Conservation (phyloP, 1,140 invertebrate species). For the Drosophila ohnishii region DNA sequence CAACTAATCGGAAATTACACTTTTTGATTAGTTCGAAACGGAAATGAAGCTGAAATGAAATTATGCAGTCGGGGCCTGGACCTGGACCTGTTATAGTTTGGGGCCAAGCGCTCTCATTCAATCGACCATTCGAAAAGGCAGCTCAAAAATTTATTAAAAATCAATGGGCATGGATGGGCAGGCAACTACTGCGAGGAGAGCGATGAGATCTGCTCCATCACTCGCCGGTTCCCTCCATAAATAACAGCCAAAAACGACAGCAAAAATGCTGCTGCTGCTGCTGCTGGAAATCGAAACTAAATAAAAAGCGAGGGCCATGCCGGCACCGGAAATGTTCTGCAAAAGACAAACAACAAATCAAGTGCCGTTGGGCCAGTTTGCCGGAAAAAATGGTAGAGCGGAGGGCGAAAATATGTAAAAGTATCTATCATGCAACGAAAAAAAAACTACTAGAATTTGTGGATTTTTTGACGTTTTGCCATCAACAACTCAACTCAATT, state of each 20-base stretch:
- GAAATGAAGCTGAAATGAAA: slow-evolving; percentile 81
- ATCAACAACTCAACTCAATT: slow-evolving; percentile 70
- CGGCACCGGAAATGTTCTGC: slow-evolving; percentile 67
- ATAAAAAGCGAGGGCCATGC: slow-evolving; percentile 50
- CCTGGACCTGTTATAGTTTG: slow-evolving; percentile 38
- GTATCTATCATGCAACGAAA: slow-evolving; percentile 73
- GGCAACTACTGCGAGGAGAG: slow-evolving; percentile 20
- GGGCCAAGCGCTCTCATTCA: slow-evolving; percentile 11
- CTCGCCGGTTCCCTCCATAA: slow-evolving; percentile 45
- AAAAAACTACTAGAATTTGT: slow-evolving; percentile 48
- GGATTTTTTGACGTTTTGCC: slow-evolving; percentile 62
- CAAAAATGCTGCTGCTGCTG: neutral
- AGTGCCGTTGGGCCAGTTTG: slow-evolving; percentile 68
- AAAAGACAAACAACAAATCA: slow-evolving; percentile 80
- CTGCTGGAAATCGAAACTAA: slow-evolving; percentile 56
- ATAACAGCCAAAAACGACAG: slow-evolving; percentile 52
- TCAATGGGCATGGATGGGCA: slow-evolving; percentile 53
- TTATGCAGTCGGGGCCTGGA: slow-evolving; percentile 56
- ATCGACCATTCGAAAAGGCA: slow-evolving; percentile 40
- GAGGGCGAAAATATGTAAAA: slow-evolving; percentile 70
- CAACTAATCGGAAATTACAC: slow-evolving; percentile 82
- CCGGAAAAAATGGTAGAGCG: slow-evolving; percentile 45
- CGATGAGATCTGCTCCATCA: slow-evolving; percentile 41
- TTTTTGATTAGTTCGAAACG: slow-evolving; percentile 82
- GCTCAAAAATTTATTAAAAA: slow-evolving; percentile 78